Conservation (phyloP, 30 jellyfish, hydroid and myxozoan species). For the Aurelia coerulea region DNA sequence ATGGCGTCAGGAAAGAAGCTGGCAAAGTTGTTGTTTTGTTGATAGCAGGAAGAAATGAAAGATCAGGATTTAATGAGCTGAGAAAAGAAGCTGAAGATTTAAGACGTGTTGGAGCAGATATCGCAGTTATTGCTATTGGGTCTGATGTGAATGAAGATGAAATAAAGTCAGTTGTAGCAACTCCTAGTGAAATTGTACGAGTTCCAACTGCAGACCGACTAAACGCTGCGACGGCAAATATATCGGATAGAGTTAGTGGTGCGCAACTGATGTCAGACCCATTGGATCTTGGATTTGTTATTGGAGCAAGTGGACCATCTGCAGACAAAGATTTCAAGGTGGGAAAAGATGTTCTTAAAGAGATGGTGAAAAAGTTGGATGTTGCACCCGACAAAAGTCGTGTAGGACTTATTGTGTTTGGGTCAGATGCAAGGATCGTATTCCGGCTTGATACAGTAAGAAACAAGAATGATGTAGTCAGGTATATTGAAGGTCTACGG, state of each 20-base stretch:
- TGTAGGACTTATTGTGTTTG: constrained; percentile 28
- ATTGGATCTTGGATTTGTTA: constrained; percentile 49
- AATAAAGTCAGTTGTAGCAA: constrained; percentile 15
- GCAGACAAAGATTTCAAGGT: constrained; percentile 33
- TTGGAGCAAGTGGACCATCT: constrained; percentile 60
- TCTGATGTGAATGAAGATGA: constrained; percentile 22
- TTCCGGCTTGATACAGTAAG: constrained; percentile 2
- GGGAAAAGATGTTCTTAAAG: constrained; percentile 31
- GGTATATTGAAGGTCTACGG: background rate
- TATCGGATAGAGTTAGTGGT: constrained; percentile 7
- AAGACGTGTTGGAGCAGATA: constrained; percentile 9
- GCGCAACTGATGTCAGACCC: background rate
- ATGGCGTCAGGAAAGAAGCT: constrained; percentile 23
- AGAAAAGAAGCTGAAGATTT: constrained; percentile 5
- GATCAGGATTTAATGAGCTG: background rate
- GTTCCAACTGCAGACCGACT: constrained; percentile 12
- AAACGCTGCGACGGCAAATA: background rate
- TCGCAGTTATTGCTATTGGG: constrained; percentile 52
- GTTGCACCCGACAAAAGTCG: constrained; percentile 25
- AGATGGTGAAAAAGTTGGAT: constrained; percentile 20
- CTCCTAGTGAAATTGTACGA: background rate
- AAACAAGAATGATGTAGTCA: background rate
- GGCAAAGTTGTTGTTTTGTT: constrained; percentile 40
- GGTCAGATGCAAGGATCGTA: constrained; percentile 14
- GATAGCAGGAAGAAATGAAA: constrained; percentile 26